A percentile compares a stretch with the other conserved stretches of the same genome.
phyloP scores from a whole-genome alignment of 1,140 invertebrate genomes.

The Onthophagus taurus region DNA sequence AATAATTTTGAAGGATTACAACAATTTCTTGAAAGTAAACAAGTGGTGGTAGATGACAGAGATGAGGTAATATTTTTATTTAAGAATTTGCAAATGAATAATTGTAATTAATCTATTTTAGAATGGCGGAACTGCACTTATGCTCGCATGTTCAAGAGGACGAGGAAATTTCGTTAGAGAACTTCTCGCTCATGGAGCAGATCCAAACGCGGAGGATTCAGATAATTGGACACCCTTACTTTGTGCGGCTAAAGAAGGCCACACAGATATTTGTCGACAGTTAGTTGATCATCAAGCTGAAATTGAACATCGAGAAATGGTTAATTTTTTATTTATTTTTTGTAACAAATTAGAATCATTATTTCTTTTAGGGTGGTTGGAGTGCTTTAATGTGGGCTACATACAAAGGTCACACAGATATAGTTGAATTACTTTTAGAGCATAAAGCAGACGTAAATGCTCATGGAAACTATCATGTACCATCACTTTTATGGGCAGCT shows the following conservation, averaged over 20 bases:
- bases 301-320: constrained; percentile 89
- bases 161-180: constrained; percentile 71
- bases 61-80: constrained; percentile 64
- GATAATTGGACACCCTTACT: constrained; percentile 91
- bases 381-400: constrained; percentile 95
- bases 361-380: constrained; percentile 88
- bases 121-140: constrained; percentile 87
- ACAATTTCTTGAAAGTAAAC: constrained; percentile 70
- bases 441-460: constrained; percentile 89
- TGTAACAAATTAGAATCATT: too few species aligned
- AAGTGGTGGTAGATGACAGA: constrained; percentile 75
- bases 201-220: constrained; percentile 82
- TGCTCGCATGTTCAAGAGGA: constrained; percentile 75
- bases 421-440: constrained; percentile 74
- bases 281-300: constrained; percentile 79
- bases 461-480: constrained; percentile 92
- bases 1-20: constrained; percentile 72
- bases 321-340: constrained; percentile 41
- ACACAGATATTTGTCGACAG: constrained; percentile 70
- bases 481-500: constrained; percentile 87
- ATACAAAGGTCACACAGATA: constrained; percentile 79
- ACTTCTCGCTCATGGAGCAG: constrained; percentile 75
- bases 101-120: constrained; percentile 34
- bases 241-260: constrained; percentile 84
- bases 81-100: not conserved